Evolutionary conservation across 2,797 vertebrate genomes (phyloP), one percentile per base, ranked within the genome.

Genomic region (Schizothorax lantsangensis): DNA sequence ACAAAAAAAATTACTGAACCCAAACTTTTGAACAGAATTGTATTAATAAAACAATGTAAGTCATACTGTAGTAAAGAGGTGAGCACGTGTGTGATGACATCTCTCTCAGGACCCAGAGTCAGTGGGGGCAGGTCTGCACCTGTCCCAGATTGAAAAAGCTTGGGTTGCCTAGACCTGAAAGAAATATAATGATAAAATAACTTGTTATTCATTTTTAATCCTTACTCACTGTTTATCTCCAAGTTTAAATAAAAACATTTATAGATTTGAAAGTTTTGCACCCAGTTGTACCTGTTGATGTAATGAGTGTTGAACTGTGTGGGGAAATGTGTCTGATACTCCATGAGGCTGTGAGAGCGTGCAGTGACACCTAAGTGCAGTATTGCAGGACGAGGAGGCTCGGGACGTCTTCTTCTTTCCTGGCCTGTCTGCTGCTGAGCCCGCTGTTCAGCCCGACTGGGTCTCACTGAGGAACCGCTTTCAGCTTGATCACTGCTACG

Each of bases 341-440:
- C 95, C 40, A 91, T 92, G 0, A 91, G 91, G 43, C 91, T 81
- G 7, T 97, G 95, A 64, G 97, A 96, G 23, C 94, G 95, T 15
- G 96, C 98, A 1, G 94, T 96, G 79, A 99, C 93, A 23, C 88
- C 91, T 81, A 99, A 90, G 84, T 96, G 96, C 77, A 99, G 94
- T 84, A 96, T 85, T 88, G 90, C 77, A 7, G 97, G 95, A 0
- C 23, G 83, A 2, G 97, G 97, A 0, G 91, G 93, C 47, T 95
- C 91, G 6, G 97, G 98, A 19, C 89, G 14, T 88, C 33, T 47
- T 92, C 91, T 66, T 89, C n/a, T 64, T 72, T 81, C 30, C 69
- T 62, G 78, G 9, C 91, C 52, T 15, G 38, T 40, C 47, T 88
- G 36, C 47, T 73, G 62, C 80, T 86, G 89, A n/a, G 84, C 90